Base-by-base conservation (phyloP, 2,888 invertebrate genomes). In the Caenorhabditis plicata region DNA sequence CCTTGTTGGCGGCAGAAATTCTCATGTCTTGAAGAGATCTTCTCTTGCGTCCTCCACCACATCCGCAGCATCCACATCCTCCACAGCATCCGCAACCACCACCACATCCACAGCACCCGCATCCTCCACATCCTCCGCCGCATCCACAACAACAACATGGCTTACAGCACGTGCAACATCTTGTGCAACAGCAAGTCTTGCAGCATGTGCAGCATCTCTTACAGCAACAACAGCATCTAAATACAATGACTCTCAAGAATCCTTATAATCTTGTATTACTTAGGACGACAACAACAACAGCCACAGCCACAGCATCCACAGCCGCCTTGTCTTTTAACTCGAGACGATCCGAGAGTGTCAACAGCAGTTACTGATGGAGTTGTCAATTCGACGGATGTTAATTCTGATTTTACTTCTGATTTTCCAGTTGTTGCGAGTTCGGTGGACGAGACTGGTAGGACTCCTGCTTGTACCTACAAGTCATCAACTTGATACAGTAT, bases 141-240 rank as follows among this genome's bases (percentile, higher is more conserved):
- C 25, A 39, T 44, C 27, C 29, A 20, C 36, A 8, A 26, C 53
- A 46, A 20, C 57, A 46, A 39, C 63, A 54, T 39, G 54, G 50
- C 29, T 54, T 41, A 26, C 63, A 57, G 22, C 63, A 54, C 22
- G 57, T 54, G 38, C 54, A 50, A 44, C 63, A 57, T 32, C 63
- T 49, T 27, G 55, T 55, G 29, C 64, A 64, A 20, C 64, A 64
- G 31, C 64, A 56, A 13, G 56, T 60, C 35, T 53, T 40, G 49
- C 60, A 65, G 23, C 61, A 54, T 8, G 64, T 64, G 36, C 64
- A 61, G 39, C 56, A 56, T 17, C 50, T 38, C 20, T 55, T 49
- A 38, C 64, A 64, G 32, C 64, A 56, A 50, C 61, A 61, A 20
- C 40, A 40, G 11, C 31, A 47, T 39, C 22, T 29, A n/a, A n/a